These are phyloP conservation scores for Zaprionus africanus DNA, from an alignment of 1,140 invertebrate species.

Conservation along the genomic window DNA sequence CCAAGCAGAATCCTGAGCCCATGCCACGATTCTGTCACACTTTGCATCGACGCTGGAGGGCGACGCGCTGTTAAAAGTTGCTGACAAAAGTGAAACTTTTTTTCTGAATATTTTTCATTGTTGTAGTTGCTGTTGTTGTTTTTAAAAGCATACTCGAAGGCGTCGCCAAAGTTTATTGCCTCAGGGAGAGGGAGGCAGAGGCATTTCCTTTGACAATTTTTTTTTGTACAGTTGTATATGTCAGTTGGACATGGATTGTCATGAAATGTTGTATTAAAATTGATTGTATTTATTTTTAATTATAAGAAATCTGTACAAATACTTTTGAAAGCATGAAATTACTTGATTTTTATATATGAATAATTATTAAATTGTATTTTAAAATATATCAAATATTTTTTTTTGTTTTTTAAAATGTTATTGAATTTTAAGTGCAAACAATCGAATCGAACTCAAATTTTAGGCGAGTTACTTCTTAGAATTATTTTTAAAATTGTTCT, in stretches of 20 bases:
- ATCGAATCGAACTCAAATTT: too few relatives aligned
- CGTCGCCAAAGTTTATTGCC: slow-evolving; percentile 31
- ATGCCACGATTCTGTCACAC: slow-evolving; percentile 32
- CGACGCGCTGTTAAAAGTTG: slow-evolving; percentile 34
- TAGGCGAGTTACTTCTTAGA: too few relatives aligned
- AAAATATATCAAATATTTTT: too few relatives aligned
- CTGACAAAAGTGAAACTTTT: slow-evolving; percentile 40
- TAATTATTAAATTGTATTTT: too few relatives aligned
- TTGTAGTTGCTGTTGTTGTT: background rate
- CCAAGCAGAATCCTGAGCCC: slow-evolving; percentile 2
- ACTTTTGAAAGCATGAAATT: too few relatives aligned
- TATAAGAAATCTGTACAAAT: too few relatives aligned
- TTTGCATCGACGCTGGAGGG: slow-evolving; percentile 34
- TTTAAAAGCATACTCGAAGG: slow-evolving; percentile 41
- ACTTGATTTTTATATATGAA: too few relatives aligned
- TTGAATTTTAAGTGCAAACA: too few relatives aligned
- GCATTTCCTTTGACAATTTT: background rate
- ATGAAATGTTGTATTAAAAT: background rate
- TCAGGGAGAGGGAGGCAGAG: background rate
- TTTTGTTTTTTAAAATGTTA: too few relatives aligned
- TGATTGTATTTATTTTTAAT: background rate
- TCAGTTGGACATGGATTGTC: background rate
- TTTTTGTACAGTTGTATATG: background rate
- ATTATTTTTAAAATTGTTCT: too few relatives aligned
- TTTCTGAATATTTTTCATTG: slow-evolving; percentile 3